Evolutionary conservation across 2,888 invertebrate genomes (phyloP).

Genomic region (Meghimatium bilineatum): DNA sequence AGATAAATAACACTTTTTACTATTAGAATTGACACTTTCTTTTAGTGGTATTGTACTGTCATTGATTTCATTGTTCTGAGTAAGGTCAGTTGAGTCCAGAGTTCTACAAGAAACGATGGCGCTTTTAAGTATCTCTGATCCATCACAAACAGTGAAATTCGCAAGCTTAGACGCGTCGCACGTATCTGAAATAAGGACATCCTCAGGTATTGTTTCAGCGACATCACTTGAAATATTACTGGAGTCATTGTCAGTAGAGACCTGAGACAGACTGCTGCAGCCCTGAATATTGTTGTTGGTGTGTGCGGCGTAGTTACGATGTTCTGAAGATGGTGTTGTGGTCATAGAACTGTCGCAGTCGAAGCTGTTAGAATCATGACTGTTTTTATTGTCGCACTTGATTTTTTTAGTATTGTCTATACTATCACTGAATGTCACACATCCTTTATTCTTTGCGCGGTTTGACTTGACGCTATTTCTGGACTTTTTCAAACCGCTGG

Average conservation of each 20-base stretch:
- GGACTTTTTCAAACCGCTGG: constrained; percentile 34
- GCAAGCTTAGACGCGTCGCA: neutral
- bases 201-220: neutral
- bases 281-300: neutral
- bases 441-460: constrained; percentile 1
- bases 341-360: neutral
- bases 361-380: neutral
- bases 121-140: neutral
- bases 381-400: neutral
- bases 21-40: neutral
- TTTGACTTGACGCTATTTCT: constrained; percentile 40
- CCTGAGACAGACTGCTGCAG: too few species aligned
- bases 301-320: neutral
- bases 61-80: neutral
- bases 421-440: constrained; percentile 8
- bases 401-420: neutral
- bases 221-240: neutral
- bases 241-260: neutral
- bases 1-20: constrained; percentile 6
- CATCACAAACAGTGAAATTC: neutral
- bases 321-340: neutral
- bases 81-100: neutral
- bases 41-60: neutral
- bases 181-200: neutral
- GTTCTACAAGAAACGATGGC: neutral